Conservation (phyloP, 1,140 invertebrate species). For the Neelides sp. region DNA sequence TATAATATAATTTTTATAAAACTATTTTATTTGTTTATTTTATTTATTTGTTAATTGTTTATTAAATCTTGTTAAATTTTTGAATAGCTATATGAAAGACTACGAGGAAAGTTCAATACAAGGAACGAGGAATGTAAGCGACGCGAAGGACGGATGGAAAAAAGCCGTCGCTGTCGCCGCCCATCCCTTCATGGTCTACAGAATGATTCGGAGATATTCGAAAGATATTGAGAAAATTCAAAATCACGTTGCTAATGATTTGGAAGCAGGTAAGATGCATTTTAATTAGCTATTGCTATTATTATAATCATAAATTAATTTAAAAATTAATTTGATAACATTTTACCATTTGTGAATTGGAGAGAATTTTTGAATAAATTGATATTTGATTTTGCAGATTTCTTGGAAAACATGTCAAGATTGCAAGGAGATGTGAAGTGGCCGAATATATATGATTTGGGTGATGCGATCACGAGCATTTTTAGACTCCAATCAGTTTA, state of each 20-base stretch:
- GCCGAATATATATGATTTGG: slow-evolving; percentile 19
- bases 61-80: too few relatives aligned
- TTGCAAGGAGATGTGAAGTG: slow-evolving; percentile 14
- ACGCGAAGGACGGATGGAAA: slow-evolving; percentile 12
- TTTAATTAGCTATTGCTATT: background rate
- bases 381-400: slow-evolving; percentile 10
- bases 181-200: slow-evolving; percentile 21
- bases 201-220: slow-evolving; percentile 28
- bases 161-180: slow-evolving; percentile 10
- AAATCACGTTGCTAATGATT: slow-evolving; percentile 15
- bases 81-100: slow-evolving; percentile 27
- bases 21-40: too few relatives aligned
- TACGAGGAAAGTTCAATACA: slow-evolving; percentile 24
- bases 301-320: background rate
- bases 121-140: slow-evolving; percentile 13
- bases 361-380: slow-evolving; percentile 1
- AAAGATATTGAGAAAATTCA: slow-evolving; percentile 20
- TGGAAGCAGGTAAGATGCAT: slow-evolving; percentile 15
- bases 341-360: background rate
- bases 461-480: slow-evolving; percentile 22
- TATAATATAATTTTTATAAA: background rate
- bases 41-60: too few relatives aligned
- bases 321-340: background rate
- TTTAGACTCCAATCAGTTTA: slow-evolving; percentile 29
- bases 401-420: slow-evolving; percentile 14